A percentile compares a stretch with the other conserved stretches of the same genome.
phyloP scores from a whole-genome alignment of 23 tunicate species.

The Trididemnum clinides region DNA sequence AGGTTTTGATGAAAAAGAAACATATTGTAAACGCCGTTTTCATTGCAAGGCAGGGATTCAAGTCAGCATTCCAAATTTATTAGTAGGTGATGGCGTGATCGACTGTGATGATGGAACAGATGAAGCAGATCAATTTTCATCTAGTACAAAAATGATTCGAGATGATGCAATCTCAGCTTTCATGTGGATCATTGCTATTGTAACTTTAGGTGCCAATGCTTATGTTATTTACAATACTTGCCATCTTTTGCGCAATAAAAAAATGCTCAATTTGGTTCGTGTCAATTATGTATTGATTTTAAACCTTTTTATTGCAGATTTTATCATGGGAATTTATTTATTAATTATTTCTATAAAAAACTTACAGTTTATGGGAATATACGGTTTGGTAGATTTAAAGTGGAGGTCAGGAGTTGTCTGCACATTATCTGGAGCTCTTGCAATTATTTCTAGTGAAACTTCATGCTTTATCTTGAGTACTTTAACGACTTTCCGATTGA shows the following conservation, averaged over 20 bases:
- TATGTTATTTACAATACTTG: constrained; percentile 35
- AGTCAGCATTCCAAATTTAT: neutral
- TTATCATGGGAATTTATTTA: constrained; percentile 72
- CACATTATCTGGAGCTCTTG: constrained; percentile 28
- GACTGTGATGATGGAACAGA: constrained; percentile 67
- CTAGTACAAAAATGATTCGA: constrained; percentile 49
- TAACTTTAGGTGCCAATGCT: constrained; percentile 47
- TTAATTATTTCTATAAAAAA: constrained; percentile 41
- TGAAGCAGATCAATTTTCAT: constrained; percentile 64
- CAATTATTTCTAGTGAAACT: constrained; percentile 62
- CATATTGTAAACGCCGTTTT: neutral
- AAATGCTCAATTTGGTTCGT: neutral
- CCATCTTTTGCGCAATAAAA: neutral
- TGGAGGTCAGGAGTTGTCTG: constrained; percentile 62
- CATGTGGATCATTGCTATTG: constrained; percentile 65
- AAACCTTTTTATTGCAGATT: constrained; percentile 67
- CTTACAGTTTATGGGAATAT: constrained; percentile 21
- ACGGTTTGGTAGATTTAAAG: constrained; percentile 41
- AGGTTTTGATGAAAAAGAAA: neutral
- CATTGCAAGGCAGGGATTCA: neutral
- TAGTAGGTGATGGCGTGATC: constrained; percentile 37
- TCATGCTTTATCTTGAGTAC: constrained; percentile 49
- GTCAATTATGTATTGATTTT: constrained; percentile 51
- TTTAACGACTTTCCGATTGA: neutral
- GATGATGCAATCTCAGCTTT: neutral